phyloP scores from a whole-genome alignment of 2,797 vertebrate species.

The Pelodytes ibericus region DNA sequence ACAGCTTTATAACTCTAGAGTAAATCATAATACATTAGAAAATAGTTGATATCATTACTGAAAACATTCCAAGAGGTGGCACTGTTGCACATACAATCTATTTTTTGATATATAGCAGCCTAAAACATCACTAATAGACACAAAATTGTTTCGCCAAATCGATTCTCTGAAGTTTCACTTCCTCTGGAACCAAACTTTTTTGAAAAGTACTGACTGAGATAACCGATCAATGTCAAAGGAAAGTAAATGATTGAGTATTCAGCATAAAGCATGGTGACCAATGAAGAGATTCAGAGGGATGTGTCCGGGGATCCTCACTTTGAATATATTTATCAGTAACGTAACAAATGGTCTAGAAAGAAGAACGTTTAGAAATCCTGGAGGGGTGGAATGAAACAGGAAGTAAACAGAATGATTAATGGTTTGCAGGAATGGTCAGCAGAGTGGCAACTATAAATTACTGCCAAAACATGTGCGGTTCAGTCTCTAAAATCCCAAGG shows the following conservation, averaged over 20 bases:
- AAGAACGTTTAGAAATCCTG: not conserved
- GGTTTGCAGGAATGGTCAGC: slow-evolving; percentile 5
- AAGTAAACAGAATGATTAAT: slow-evolving; percentile 32
- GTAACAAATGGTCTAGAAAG: not conserved
- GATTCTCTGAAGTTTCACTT: not conserved
- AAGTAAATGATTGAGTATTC: not conserved
- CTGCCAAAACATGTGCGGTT: slow-evolving; percentile 27
- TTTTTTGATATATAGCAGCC: not conserved
- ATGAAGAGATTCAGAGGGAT: not conserved
- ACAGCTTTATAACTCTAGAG: too few species aligned
- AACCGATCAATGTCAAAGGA: not conserved
- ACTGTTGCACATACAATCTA: slow-evolving; percentile 14
- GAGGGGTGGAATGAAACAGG: slow-evolving; percentile 10
- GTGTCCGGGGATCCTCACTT: not conserved
- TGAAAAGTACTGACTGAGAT: not conserved
- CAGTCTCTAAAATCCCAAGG: slow-evolving; percentile 21
- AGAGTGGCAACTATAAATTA: slow-evolving; percentile 29
- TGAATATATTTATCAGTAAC: slow-evolving; percentile 8
- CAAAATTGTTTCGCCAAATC: not conserved
- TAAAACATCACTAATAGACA: not conserved
- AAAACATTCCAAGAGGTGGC: slow-evolving; percentile 21
- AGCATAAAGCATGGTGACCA: not conserved
- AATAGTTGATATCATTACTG: not conserved
- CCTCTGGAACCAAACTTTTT: not conserved
- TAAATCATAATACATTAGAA: too few species aligned